Evolutionary conservation across 2,113 vertebrate species (phyloP).

Genomic region (Thinocorus orbignyianus): DNA sequence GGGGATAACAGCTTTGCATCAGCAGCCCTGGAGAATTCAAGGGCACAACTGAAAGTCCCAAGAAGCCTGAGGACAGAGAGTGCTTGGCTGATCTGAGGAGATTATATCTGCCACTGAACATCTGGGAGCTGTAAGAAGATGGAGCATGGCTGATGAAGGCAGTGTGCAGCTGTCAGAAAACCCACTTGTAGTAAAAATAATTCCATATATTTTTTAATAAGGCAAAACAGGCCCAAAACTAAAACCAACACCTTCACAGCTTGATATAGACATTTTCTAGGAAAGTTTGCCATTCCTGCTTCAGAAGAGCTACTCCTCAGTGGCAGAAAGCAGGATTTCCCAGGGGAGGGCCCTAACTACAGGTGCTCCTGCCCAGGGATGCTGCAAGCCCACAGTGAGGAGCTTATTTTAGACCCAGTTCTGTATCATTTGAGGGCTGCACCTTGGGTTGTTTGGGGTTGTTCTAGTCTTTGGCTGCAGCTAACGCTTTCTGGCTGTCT

Average conservation of each 20-base stretch:
- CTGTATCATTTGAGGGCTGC: background rate
- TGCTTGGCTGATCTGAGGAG: background rate
- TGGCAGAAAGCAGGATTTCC: background rate
- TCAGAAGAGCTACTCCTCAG: background rate
- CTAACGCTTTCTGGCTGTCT: background rate
- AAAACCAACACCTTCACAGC: background rate
- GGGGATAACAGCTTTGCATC: background rate
- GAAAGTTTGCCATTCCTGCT: background rate
- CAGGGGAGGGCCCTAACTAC: background rate
- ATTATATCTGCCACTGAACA: background rate
- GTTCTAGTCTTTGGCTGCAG: background rate
- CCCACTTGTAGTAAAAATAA: background rate
- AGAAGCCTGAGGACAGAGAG: background rate
- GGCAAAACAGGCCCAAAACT: background rate
- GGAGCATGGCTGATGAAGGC: background rate
- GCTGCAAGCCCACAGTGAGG: background rate
- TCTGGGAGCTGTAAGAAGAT: background rate
- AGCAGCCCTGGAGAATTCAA: background rate
- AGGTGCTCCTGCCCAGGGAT: background rate
- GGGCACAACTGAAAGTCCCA: background rate
- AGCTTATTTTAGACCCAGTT: background rate
- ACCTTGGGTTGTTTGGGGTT: background rate
- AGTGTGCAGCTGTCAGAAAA: background rate
- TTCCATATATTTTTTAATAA: background rate
- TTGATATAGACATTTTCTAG: background rate